Conservation (phyloP, 2,888 invertebrate genomes). For the Bembecia ichneumoniformis region DNA sequence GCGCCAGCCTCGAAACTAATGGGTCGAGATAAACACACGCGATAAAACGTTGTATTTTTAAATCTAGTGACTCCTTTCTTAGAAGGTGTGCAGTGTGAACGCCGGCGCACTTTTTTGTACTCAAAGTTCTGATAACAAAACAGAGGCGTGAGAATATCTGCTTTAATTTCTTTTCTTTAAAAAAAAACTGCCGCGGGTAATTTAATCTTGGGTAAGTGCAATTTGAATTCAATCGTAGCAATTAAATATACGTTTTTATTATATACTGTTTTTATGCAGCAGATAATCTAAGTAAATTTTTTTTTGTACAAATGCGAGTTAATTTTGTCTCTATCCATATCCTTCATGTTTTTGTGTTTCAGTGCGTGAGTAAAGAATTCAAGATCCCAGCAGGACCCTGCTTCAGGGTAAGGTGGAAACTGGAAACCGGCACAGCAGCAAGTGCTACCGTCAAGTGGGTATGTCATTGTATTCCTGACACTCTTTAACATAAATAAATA, state of each 20-base stretch:
- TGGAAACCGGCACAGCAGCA: too few relatives aligned
- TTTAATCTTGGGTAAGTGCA: slow-evolving; percentile 18
- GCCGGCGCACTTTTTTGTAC: not conserved
- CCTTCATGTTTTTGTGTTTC: too few relatives aligned
- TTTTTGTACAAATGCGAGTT: not conserved
- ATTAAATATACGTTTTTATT: slow-evolving; percentile 19
- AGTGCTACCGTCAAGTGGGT: too few relatives aligned
- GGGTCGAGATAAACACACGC: slow-evolving; percentile 30
- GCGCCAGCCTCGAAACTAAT: slow-evolving; percentile 36
- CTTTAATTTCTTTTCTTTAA: slow-evolving; percentile 15
- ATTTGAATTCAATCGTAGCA: slow-evolving; percentile 22
- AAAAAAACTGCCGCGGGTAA: slow-evolving; percentile 24
- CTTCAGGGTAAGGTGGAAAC: too few relatives aligned
- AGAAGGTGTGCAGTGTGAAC: slow-evolving; percentile 27
- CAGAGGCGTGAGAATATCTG: slow-evolving; percentile 32
- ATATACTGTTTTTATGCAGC: slow-evolving; percentile 12
- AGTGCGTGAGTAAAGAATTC: too few relatives aligned
- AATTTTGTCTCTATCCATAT: too few relatives aligned
- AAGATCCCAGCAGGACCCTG: too few relatives aligned
- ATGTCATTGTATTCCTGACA: too few relatives aligned
- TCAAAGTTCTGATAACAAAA: slow-evolving; percentile 17
- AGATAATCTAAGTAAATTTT: slow-evolving; percentile 13
- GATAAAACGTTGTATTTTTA: slow-evolving; percentile 22
- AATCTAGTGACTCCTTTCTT: slow-evolving; percentile 31
- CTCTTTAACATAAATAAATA: too few relatives aligned